These are phyloP conservation scores for Phortica okadai DNA, from an alignment of 2,888 invertebrate genomes.

Conservation along the genomic window DNA sequence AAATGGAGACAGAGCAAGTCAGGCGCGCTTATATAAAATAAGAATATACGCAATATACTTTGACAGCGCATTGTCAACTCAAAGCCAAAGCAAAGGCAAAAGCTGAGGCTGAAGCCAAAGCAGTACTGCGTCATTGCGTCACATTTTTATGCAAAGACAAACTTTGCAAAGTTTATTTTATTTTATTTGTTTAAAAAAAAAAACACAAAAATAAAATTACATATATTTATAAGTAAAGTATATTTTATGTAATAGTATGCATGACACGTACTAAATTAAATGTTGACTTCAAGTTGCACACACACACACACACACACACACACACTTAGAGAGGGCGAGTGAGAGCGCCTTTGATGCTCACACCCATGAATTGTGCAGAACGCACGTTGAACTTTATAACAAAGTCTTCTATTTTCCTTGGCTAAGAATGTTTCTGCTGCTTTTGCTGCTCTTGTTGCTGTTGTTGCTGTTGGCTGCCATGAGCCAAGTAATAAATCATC, in stretches of 20 bases:
- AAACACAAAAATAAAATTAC: constrained; percentile 1
- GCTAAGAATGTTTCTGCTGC: background rate
- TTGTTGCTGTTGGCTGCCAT: constrained; percentile 13
- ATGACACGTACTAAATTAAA: constrained; percentile 66
- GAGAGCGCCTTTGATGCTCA: constrained; percentile 40
- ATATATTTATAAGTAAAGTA: constrained; percentile 37
- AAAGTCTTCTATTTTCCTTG: background rate
- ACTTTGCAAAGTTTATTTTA: constrained; percentile 19
- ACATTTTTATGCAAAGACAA: constrained; percentile 21
- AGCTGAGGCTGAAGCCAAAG: background rate
- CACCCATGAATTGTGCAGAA: background rate
- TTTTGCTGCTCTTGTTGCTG: too few relatives aligned
- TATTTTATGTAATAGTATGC: constrained; percentile 56
- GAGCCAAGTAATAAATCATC: constrained; percentile 56
- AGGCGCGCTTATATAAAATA: background rate
- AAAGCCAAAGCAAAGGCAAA: constrained; percentile 7
- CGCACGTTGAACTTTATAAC: background rate
- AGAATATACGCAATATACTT: constrained; percentile 18
- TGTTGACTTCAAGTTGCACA: constrained; percentile 37
- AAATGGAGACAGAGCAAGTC: background rate
- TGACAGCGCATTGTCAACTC: constrained; percentile 29
- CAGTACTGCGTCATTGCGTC: background rate
- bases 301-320: constrained; percentile 23
- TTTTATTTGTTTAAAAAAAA: constrained; percentile 26
- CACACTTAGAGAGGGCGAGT: constrained; percentile 8